Base-by-base conservation (phyloP, 53 echinoderm and acorn worm species). In the Apostichopus leukothele region DNA sequence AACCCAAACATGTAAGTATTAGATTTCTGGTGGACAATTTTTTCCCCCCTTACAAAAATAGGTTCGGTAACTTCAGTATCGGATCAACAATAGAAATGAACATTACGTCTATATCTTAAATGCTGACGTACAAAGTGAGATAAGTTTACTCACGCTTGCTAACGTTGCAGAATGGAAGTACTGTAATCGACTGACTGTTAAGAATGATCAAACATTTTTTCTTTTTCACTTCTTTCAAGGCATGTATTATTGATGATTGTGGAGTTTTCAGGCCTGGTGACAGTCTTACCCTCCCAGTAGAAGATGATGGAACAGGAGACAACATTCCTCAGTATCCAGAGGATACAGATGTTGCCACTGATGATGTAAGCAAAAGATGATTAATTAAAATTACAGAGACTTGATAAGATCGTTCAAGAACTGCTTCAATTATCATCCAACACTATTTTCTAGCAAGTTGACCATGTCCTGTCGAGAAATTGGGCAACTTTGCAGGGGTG, bases 231-330 rank as follows among this genome's bases (percentile, higher is more conserved):
- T 53, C 60, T 19, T 51, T 52, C 14, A 22, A 92, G 92, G 55
- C 78, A 55, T 90, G 90, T 60, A 76, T 78, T 12, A 93, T 95
- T 51, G 88, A 76, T 21, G 91, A 95, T 57, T 95, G 95, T 86
- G 95, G 95, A 8, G 90, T 91, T 53, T 83, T 95, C 21, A 51
- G 84, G 61, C 90, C 95, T 20, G 95, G 91, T 25, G 91, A 90
- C 52, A 90, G 90, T 68, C 83, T 89, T 27, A 78, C 77, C 53
- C 53, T 84, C 7, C 51, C 78, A n/a, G 75, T 88, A 77, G 88
- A 50, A 14, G 93, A 95, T 79, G 95, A 95, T 79, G 95, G 95
- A 12, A 95, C 95, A 16, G 95, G 95, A 50, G 95, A 95, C 78
- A 51, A 57, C 20, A 93, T 80, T 74, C 90, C 91, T 51, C 88